Conservation (phyloP, 2,888 invertebrate species). For the Tillus elongatus region DNA sequence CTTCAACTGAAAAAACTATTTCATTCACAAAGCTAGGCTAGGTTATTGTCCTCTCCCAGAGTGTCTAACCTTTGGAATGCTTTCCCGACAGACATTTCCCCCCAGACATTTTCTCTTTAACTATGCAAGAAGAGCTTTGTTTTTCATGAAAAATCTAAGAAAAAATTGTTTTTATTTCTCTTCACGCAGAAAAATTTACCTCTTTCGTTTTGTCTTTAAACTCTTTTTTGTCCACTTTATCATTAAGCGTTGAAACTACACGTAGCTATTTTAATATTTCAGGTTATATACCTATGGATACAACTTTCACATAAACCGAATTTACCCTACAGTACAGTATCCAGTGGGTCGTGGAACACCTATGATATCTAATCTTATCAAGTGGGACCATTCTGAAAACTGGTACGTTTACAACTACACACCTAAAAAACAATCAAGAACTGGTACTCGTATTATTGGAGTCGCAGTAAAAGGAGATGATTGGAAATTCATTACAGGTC, state of each 20-base stretch:
- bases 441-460: constrained; percentile 53
- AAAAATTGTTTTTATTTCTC: no score
- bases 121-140: no score
- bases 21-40: no score
- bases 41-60: no score
- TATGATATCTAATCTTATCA: constrained; percentile 60
- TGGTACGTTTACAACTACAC: constrained; percentile 64
- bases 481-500: constrained; percentile 65
- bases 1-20: no score
- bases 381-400: constrained; percentile 78
- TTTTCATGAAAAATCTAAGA: no score
- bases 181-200: no score
- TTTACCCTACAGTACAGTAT: constrained; percentile 67
- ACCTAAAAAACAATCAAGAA: constrained; percentile 56
- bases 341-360: constrained; percentile 65
- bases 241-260: no score
- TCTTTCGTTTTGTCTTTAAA: no score
- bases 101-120: no score
- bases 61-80: no score
- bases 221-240: neutral
- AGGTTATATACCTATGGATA: constrained; percentile 71
- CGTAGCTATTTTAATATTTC: neutral
- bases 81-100: no score
- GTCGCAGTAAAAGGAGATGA: constrained; percentile 52
- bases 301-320: constrained; percentile 60